Base-by-base conservation (phyloP, 2,113 vertebrate genomes). In the Hemichromis elongatus region DNA sequence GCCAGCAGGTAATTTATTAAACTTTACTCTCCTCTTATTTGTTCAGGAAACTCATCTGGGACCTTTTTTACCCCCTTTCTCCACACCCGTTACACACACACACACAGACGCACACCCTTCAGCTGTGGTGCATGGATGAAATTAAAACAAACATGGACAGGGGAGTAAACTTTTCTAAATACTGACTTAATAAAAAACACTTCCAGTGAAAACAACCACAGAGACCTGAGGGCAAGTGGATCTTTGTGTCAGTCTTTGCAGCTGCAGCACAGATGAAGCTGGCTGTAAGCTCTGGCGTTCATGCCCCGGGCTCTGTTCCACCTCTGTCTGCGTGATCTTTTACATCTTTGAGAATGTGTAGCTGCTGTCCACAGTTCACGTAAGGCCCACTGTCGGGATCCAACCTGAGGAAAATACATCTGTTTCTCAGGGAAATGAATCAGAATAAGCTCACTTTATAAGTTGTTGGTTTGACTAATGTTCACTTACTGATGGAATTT, bases 81-180 rank as follows among this genome's bases (percentile, higher is more conserved):
- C 21, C 24, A 16, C 66, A 45, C 35, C 63, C 6, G 80, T 10
- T 61, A 30, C 30, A 77, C 90, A n/a, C 66, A 85, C 85, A 61
- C 80, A 35, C 85, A 56, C 28, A 57, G 75, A 33, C 18, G 2
- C 84, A 66, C 85, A 68, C 66, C 82, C 82, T 52, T 86, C 84
- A 81, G 85, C 85, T 83, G 85, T 66, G 90, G 79, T 68, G 83
- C 73, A 82, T 85, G 80, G 83, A 88, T 86, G 81, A 94, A 91
- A 95, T 81, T 59, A 94, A 94, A 93, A 94, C 90, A 95, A 94
- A 94, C 87, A 91, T 12, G 55, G 55, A 47, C 37, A 45, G 63
- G 88, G 85, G 85, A 90, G 90, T 91, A 88, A 94, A 94, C 88
- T 89, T 89, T 89, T 90, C 89, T 88, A 93, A 95, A 93, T 85